phyloP scores from a whole-genome alignment of 2,888 invertebrate genomes.

The Drosophila tanythrix region DNA sequence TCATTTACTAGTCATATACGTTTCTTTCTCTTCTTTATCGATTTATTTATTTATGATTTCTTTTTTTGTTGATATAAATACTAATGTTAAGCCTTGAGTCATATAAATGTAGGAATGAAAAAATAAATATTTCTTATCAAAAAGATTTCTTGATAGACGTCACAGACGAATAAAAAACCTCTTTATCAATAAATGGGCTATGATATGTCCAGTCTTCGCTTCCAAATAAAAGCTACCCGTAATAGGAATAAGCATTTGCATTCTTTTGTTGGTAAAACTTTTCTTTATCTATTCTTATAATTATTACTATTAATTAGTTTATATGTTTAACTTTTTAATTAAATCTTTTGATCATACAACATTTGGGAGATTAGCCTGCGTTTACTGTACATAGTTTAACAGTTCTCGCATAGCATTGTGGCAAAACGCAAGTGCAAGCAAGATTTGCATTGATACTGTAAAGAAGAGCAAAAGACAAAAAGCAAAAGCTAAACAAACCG shows the following conservation, averaged over 20 bases:
- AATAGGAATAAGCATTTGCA: neutral
- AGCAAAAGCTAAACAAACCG: conserved; percentile 9
- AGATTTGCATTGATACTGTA: neutral
- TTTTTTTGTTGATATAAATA: neutral
- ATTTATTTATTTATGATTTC: neutral
- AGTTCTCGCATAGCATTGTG: neutral
- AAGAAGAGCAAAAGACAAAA: neutral
- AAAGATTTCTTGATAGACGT: neutral
- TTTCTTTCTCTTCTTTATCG: neutral
- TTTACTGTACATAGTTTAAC: neutral
- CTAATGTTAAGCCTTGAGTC: neutral
- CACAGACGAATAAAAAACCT: neutral
- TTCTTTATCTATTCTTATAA: neutral
- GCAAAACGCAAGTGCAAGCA: conserved; percentile 14
- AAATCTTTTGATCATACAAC: neutral
- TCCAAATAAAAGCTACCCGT: neutral
- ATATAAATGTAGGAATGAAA: neutral
- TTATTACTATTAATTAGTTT: neutral
- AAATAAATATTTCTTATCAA: conserved; percentile 13
- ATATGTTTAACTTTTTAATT: neutral
- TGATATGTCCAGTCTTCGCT: neutral
- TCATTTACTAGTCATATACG: conserved; percentile 2
- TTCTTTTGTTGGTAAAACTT: neutral
- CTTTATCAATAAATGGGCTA: neutral
- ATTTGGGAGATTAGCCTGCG: neutral